These are phyloP conservation scores for Drosophila fungiperda DNA, from an alignment of 2,888 invertebrate species.

Conservation along the genomic window DNA sequence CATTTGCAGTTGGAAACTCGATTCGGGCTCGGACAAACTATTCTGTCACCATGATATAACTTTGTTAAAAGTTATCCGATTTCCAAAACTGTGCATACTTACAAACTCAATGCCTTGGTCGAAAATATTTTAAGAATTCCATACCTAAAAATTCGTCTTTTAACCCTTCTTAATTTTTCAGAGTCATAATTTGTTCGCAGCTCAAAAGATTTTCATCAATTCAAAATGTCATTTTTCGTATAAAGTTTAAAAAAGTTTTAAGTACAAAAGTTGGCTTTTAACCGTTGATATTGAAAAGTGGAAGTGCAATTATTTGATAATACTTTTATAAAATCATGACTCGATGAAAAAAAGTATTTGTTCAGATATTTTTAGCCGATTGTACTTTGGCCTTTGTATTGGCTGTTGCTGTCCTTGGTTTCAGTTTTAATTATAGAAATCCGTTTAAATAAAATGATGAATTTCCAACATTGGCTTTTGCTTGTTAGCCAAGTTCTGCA, in stretches of 20 bases:
- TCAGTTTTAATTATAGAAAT: conserved; percentile 28
- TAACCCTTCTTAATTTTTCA: too few relatives aligned
- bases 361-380: not conserved
- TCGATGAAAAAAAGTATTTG: not conserved
- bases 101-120: not conserved
- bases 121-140: too few relatives aligned
- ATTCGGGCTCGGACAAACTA: not conserved
- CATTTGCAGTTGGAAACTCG: not conserved
- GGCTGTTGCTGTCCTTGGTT: conserved; percentile 34
- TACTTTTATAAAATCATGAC: not conserved
- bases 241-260: too few relatives aligned
- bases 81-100: not conserved
- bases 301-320: not conserved
- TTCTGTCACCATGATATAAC: not conserved
- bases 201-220: too few relatives aligned
- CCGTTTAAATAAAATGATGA: conserved; percentile 31
- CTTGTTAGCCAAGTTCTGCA: conserved; percentile 10
- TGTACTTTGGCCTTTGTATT: conserved; percentile 48
- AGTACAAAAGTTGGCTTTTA: not conserved
- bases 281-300: conserved; percentile 17
- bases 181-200: too few relatives aligned
- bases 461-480: conserved; percentile 38
- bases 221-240: too few relatives aligned
- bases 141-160: too few relatives aligned
- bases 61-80: not conserved